Evolutionary conservation across 2,797 vertebrate genomes (phyloP).

Genomic region (Chrysocyon brachyurus): DNA sequence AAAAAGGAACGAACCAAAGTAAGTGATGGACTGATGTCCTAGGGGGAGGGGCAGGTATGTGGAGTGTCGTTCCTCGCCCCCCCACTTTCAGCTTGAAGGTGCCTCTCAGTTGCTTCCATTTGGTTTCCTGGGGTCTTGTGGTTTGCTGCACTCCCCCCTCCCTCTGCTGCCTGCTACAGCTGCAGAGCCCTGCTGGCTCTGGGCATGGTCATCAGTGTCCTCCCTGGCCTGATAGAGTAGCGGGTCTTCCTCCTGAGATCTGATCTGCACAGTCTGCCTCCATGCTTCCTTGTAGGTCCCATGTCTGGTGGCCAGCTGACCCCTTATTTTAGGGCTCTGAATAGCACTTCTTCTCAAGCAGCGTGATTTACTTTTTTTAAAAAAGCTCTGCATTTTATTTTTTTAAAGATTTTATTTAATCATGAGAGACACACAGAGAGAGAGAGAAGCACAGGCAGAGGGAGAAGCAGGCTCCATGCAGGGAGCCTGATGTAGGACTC

Average conservation of each 20-base stretch:
- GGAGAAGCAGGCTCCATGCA: no score
- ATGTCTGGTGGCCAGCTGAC: background rate
- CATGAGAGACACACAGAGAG: no score
- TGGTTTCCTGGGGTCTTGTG: background rate
- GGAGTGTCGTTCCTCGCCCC: background rate
- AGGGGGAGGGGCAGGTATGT: background rate
- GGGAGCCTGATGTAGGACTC: no score
- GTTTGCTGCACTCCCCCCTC: background rate
- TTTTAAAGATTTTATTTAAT: no score
- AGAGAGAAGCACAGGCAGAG: no score
- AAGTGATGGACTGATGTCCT: conserved; percentile 55
- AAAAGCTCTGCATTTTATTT: no score
- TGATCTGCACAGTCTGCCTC: background rate
- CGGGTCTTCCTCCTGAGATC: background rate
- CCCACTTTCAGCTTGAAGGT: background rate
- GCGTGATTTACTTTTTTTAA: background rate
- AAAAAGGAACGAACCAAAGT: conserved; percentile 99
- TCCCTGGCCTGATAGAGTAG: background rate
- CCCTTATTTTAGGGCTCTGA: background rate
- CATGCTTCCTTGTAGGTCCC: background rate
- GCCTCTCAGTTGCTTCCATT: background rate
- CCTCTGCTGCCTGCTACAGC: accelerated
- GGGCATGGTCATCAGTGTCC: accelerated
- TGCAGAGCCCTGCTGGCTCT: background rate
- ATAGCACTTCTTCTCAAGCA: background rate